Evolutionary conservation across 64 coral and sea anemone species (phyloP).

Genomic region (Montipora foliosa): DNA sequence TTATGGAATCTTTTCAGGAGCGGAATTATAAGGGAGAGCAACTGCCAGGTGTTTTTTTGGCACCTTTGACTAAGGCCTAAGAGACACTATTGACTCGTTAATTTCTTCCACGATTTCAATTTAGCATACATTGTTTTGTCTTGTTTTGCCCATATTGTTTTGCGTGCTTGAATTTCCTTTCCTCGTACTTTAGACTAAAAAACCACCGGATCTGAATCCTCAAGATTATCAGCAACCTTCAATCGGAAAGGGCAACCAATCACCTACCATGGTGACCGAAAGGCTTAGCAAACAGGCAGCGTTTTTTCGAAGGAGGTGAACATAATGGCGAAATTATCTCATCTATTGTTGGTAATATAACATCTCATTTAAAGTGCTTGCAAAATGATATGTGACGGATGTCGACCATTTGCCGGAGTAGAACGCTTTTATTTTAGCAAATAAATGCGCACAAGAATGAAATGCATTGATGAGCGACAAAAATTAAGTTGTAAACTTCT

Average conservation of each 20-base stretch:
- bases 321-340: background rate
- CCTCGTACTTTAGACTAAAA: background rate
- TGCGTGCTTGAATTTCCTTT: slow-evolving; percentile 8
- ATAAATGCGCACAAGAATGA: background rate
- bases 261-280: background rate
- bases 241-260: background rate
- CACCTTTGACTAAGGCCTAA: background rate
- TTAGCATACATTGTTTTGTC: background rate
- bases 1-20: no score
- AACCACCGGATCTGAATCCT: slow-evolving; percentile 29
- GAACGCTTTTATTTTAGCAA: background rate
- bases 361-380: background rate
- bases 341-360: background rate
- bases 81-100: background rate
- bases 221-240: background rate
- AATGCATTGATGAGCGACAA: no score
- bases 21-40: no score
- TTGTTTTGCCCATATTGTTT: background rate
- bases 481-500: background rate
- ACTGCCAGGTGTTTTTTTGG: background rate
- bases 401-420: background rate
- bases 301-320: background rate
- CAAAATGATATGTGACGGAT: slow-evolving; percentile 2
- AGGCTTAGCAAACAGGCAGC: background rate
- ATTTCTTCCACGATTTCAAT: background rate